Base-by-base conservation (phyloP, 2,888 invertebrate genomes). In the Pandemis corylana region DNA sequence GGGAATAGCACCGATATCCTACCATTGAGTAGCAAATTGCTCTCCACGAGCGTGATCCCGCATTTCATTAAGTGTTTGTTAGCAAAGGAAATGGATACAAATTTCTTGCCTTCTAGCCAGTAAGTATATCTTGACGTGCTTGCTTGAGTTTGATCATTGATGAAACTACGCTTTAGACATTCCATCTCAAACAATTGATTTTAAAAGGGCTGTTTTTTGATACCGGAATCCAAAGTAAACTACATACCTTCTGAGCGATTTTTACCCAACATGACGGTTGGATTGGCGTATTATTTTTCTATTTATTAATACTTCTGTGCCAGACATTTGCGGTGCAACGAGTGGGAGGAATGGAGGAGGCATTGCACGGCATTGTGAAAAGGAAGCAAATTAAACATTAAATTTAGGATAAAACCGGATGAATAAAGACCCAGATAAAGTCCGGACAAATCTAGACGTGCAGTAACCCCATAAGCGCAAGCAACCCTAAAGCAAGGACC, bases 41-140 rank as follows among this genome's bases (percentile, higher is more conserved):
- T 82, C 83, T 82, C 82, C 80, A 79, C 79, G 83, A 83, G 80
- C 89, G 88, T 89, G 90, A 86, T 85, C 87, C 84, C 83, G 89
- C 89, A 89, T 90, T 85, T 84, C 84, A 88, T 88, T 89, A 83
- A 79, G 79, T 81, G 83, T 82, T 81, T 81, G 80, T 81, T 82
- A 79, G 81, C 80, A 81, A 81, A 84, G 68, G 72, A 70, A 75
- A 73, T 68, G 73, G 76, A 76, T 69, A 75, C 72, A 73, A 75
- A 78, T 76, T 76, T 70, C 62, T 71, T 75, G 71, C 53, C 71
- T 74, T 71, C 66, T 71, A 56, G 53, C 36, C 74, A 61, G 61
- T 65, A 65, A 61, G 61, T 65, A 65, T 53, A 20, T 65, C 65
- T 49, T 7, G 65, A 61, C 41, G 61, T 67, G 72, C 28, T 20